Percentiles rank a stretch among this genome's conserved stretches.
phyloP scores from a whole-genome alignment of 2,888 invertebrate species.

The Ellobium chinense region DNA sequence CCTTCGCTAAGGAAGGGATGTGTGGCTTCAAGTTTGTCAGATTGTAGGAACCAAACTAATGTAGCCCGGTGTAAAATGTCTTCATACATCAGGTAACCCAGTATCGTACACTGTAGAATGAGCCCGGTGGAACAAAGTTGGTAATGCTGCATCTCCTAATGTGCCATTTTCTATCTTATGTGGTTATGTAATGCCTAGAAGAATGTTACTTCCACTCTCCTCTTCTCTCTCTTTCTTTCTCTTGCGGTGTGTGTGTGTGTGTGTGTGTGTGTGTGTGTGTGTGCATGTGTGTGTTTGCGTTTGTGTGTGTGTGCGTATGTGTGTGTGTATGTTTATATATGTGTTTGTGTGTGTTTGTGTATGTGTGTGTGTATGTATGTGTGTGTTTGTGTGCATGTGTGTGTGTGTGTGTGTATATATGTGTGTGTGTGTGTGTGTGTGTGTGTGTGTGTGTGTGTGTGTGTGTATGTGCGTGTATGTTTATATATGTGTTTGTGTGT shows the following conservation, averaged over 20 bases:
- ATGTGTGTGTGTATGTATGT: neutral
- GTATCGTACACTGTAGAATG: no score
- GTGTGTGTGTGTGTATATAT: neutral
- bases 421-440: constrained; percentile 7
- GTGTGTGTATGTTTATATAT: neutral
- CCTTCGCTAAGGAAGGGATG: no score
- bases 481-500: no score
- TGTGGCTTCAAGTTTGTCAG: no score
- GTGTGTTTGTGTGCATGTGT: neutral
- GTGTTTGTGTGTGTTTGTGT: neutral
- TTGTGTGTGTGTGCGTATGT: neutral
- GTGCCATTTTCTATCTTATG: no score
- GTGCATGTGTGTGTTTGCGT: neutral
- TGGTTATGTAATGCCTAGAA: no score
- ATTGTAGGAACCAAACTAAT: no score
- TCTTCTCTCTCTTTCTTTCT: neutral
- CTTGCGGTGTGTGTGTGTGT: constrained; percentile 1
- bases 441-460: neutral
- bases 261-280: constrained; percentile 30
- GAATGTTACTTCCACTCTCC: neutral
- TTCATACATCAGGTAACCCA: no score
- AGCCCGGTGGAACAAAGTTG: no score
- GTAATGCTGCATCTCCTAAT: no score
- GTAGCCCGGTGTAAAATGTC: no score
- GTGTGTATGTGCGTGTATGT: no score